These are phyloP conservation scores for Ceratosolen fusciceps DNA, from an alignment of 1,140 invertebrate genomes.

Conservation along the genomic window DNA sequence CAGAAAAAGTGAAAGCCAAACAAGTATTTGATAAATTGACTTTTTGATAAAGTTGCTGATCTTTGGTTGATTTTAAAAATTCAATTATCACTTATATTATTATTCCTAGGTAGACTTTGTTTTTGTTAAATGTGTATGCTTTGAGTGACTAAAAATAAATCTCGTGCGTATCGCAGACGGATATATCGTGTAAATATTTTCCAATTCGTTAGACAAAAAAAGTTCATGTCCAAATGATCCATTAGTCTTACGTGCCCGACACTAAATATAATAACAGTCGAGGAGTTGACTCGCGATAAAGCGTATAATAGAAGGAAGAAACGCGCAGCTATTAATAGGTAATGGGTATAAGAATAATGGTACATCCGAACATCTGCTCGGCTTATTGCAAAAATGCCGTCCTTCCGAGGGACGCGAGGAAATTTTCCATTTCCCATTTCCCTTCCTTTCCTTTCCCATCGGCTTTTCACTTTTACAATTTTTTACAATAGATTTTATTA, in stretches of 20 bases:
- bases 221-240: background rate
- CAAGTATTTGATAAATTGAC: too few relatives aligned
- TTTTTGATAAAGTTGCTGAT: too few relatives aligned
- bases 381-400: slow-evolving; percentile 70
- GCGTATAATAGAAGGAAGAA: background rate
- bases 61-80: too few relatives aligned
- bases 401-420: slow-evolving; percentile 68
- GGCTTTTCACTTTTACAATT: background rate
- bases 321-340: background rate
- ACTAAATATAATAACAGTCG: background rate
- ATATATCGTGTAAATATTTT: too few relatives aligned
- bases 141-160: too few relatives aligned
- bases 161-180: too few relatives aligned
- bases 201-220: too few relatives aligned
- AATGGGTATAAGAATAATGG: slow-evolving; percentile 40
- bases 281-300: background rate
- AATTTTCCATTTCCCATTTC: too few relatives aligned
- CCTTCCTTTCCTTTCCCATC: slow-evolving; percentile 61
- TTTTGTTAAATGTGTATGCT: too few relatives aligned
- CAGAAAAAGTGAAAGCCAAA: too few relatives aligned
- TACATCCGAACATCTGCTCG: slow-evolving; percentile 70
- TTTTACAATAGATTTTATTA: slow-evolving; percentile 64
- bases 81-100: too few relatives aligned
- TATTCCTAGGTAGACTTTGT: too few relatives aligned
- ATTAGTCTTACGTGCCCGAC: background rate